A percentile compares a stretch with the other conserved stretches of the same genome.
phyloP scores from a whole-genome alignment of 2,797 vertebrate species.

The Danio albolineatus region DNA sequence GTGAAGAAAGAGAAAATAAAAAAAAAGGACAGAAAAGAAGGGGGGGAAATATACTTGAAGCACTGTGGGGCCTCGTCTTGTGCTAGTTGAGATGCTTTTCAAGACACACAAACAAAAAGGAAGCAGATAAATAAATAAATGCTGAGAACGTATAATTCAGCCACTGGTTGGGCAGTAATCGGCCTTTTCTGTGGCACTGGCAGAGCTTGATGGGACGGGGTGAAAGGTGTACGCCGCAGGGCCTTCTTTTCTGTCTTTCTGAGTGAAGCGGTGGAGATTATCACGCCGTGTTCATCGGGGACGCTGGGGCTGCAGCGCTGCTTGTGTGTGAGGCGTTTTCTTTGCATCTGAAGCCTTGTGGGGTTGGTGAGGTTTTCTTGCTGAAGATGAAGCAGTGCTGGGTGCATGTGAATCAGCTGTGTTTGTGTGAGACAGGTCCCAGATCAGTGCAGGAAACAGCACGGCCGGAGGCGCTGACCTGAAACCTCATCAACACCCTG shows the following conservation, averaged over 20 bases:
- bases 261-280: constrained; percentile 75
- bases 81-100: constrained; percentile 71
- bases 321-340: constrained; percentile 51
- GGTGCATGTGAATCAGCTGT: constrained; percentile 52
- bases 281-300: constrained; percentile 62
- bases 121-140: constrained; percentile 72
- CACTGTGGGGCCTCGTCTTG: constrained; percentile 37
- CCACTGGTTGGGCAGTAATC: constrained; percentile 32
- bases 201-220: constrained; percentile 45
- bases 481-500: constrained; percentile 40
- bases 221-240: constrained; percentile 56
- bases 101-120: constrained; percentile 64
- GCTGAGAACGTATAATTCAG: constrained; percentile 41
- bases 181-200: constrained; percentile 4
- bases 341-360: constrained; percentile 44
- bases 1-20: constrained; percentile 52
- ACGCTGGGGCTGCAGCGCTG: constrained; percentile 62
- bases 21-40: constrained; percentile 41
- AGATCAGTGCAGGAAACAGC: constrained; percentile 47
- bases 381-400: constrained; percentile 47
- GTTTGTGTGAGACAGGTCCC: constrained; percentile 47
- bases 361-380: constrained; percentile 47
- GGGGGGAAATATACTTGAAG: constrained; percentile 29
- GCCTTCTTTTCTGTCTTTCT: constrained; percentile 71
- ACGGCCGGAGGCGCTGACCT: constrained; percentile 36